These are phyloP conservation scores for Ophion slaviceki DNA, from an alignment of 2,888 invertebrate genomes.

Conservation along the genomic window DNA sequence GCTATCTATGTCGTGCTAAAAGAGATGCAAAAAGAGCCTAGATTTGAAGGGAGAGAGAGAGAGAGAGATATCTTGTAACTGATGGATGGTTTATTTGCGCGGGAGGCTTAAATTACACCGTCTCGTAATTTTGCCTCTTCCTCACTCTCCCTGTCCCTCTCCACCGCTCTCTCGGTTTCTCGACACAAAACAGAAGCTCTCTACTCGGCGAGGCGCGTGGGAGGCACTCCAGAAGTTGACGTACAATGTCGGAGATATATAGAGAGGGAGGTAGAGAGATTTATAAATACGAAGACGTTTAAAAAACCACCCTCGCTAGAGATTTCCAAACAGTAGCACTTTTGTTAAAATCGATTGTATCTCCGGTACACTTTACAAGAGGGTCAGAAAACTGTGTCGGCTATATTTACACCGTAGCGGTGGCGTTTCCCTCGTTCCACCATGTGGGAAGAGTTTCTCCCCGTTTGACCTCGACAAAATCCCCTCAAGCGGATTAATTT, in stretches of 20 bases:
- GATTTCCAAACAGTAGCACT: constrained; percentile 24
- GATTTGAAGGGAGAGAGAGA: background rate
- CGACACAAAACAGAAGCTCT: constrained; percentile 64
- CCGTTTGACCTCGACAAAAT: constrained; percentile 51
- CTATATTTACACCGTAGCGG: constrained; percentile 27
- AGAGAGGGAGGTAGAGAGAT: background rate
- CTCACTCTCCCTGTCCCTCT: constrained; percentile 7
- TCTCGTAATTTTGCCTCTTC: constrained; percentile 19
- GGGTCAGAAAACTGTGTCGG: constrained; percentile 46
- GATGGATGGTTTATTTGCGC: constrained; percentile 49
- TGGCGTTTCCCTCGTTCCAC: constrained; percentile 8
- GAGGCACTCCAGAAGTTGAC: constrained; percentile 56
- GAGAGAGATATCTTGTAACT: background rate
- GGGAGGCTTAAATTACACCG: constrained; percentile 4
- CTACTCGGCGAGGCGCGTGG: constrained; percentile 47
- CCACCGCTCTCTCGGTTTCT: constrained; percentile 3
- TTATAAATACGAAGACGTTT: constrained; percentile 23
- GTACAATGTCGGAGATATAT: constrained; percentile 7
- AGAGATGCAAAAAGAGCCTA: no score
- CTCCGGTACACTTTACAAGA: constrained; percentile 19
- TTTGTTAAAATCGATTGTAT: constrained; percentile 51
- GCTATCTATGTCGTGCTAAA: no score
- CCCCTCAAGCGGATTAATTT: constrained; percentile 63
- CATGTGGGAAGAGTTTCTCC: constrained; percentile 41
- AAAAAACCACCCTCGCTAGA: constrained; percentile 23